A percentile compares a stretch with the other conserved stretches of the same genome.
Conservation (phyloP, 2,113 vertebrate species). For the Cavia porcellus region DNA sequence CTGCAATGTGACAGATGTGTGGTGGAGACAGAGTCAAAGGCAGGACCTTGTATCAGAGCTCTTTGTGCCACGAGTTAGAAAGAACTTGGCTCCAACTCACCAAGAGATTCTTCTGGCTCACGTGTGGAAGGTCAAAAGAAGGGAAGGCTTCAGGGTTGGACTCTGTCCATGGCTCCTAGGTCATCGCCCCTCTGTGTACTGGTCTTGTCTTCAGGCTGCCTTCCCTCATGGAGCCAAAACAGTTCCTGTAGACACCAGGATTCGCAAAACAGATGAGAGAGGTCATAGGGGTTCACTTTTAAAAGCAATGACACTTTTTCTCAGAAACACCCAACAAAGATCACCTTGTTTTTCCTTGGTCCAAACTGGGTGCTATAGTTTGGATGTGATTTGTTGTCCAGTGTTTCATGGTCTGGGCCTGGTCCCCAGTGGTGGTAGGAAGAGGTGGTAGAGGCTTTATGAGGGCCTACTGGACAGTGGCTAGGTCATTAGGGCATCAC, state of each 20-base stretch:
- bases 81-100: not conserved
- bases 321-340: not conserved
- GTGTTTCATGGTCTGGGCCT: not conserved
- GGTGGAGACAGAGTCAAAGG: not conserved
- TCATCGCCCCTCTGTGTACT: not conserved
- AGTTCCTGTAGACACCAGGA: not conserved
- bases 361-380: not conserved
- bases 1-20: not conserved
- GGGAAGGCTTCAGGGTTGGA: not conserved
- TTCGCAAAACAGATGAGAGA: not conserved
- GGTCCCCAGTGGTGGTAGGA: not conserved
- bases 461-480: not conserved
- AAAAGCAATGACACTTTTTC: slow-evolving; percentile 1
- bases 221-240: not conserved
- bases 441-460: not conserved
- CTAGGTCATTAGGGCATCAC: not conserved
- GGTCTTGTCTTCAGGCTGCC: not conserved
- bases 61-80: not conserved
- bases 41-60: not conserved
- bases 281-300: not conserved
- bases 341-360: not conserved
- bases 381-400: not conserved
- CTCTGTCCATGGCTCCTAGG: not conserved
- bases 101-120: not conserved
- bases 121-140: not conserved